phyloP scores from a whole-genome alignment of 92 coral and sea anemone species.

The Parazoanthus atlanticus region DNA sequence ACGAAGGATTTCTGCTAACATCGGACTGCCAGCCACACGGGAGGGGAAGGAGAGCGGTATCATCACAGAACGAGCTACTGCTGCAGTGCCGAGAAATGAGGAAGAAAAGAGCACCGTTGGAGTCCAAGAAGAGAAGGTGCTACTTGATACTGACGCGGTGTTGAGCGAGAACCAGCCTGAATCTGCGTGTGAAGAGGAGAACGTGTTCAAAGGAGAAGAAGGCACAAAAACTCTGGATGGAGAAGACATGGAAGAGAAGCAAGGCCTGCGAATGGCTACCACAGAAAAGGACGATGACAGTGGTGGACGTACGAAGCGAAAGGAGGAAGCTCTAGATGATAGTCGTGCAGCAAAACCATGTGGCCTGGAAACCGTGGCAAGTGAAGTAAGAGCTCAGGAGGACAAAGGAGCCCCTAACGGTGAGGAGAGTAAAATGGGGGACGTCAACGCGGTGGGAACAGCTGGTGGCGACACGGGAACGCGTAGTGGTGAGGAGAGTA shows the following conservation, averaged over 20 bases:
- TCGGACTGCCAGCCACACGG: constrained; percentile 5
- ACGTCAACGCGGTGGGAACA: neutral
- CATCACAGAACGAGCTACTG: neutral
- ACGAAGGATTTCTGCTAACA: constrained; percentile 38
- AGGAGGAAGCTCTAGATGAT: neutral
- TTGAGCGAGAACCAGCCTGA: neutral
- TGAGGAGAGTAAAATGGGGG: neutral
- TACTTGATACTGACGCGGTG: neutral
- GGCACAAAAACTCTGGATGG: neutral
- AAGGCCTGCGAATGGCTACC: neutral
- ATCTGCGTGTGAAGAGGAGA: neutral
- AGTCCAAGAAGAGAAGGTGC: neutral
- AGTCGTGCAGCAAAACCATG: neutral
- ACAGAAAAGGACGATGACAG: neutral
- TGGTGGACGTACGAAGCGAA: neutral
- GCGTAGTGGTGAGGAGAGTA: neutral
- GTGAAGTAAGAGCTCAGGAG: neutral
- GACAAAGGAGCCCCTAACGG: neutral
- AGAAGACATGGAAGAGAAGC: neutral
- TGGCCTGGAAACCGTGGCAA: neutral
- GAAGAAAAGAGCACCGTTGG: neutral
- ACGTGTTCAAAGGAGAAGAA: neutral
- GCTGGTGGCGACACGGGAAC: neutral
- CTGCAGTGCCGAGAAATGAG: neutral
- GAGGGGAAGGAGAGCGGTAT: neutral